These are phyloP conservation scores for Pseudorectes ferrugineus DNA, from an alignment of 2,113 vertebrate species.

Conservation along the genomic window DNA sequence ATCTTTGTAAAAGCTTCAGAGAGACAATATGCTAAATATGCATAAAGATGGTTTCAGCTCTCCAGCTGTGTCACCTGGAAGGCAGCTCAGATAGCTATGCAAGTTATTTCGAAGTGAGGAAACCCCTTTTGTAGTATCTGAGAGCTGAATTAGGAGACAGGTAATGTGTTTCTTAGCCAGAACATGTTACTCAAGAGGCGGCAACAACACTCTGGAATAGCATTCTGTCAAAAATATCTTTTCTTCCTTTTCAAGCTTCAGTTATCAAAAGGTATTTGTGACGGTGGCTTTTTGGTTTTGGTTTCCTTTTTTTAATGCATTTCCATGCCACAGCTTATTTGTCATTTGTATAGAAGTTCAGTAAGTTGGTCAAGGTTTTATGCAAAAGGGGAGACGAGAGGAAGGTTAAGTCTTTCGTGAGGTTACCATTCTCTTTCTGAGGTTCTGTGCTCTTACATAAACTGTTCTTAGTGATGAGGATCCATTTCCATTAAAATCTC, in stretches of 20 bases:
- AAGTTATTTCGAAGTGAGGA: not conserved
- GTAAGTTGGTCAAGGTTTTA: not conserved
- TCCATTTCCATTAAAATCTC: not conserved
- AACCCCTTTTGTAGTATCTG: not conserved
- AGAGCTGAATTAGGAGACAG: not conserved
- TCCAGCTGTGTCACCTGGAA: not conserved
- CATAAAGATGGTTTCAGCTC: not conserved
- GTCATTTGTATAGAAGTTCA: not conserved
- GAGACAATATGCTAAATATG: not conserved
- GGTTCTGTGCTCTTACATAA: not conserved
- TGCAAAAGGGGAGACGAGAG: not conserved
- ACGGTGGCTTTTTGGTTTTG: not conserved
- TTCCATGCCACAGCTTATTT: not conserved
- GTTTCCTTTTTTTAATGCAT: not conserved
- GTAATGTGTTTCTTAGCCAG: not conserved
- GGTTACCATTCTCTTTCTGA: not conserved
- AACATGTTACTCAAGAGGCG: not conserved
- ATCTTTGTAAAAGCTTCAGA: not conserved
- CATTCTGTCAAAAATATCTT: not conserved
- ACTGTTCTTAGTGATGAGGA: not conserved
- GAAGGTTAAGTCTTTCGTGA: not conserved
- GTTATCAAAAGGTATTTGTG: not conserved
- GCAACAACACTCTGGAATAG: not conserved
- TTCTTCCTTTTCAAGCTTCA: not conserved
- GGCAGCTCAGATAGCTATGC: not conserved